Evolutionary conservation across 2,888 invertebrate species (phyloP).

Genomic region (Lottia scabra): DNA sequence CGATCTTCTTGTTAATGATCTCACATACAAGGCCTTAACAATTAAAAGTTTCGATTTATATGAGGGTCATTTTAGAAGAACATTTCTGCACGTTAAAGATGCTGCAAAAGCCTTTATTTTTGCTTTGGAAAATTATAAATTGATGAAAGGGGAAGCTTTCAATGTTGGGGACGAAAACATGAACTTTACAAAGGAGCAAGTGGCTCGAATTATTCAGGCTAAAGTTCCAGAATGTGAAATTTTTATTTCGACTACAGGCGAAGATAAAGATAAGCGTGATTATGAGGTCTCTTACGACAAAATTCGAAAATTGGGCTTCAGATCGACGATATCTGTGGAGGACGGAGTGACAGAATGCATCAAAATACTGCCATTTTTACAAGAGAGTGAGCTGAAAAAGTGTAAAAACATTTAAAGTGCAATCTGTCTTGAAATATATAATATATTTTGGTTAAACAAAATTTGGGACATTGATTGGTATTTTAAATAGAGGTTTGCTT

Average conservation of each 20-base stretch:
- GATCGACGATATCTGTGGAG: conserved; percentile 59
- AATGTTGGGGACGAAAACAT: conserved; percentile 68
- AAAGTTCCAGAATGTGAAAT: conserved; percentile 58
- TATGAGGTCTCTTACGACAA: conserved; percentile 67
- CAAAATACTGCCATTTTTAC: conserved; percentile 58
- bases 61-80: conserved; percentile 65
- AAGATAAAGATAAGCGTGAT: conserved; percentile 68
- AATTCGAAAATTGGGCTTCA: conserved; percentile 61
- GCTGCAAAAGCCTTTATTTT: conserved; percentile 67
- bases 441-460: no score
- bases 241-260: conserved; percentile 52
- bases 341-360: conserved; percentile 63
- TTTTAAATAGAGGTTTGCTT: no score
- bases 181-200: conserved; percentile 66
- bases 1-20: conserved; percentile 67
- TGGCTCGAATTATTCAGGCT: conserved; percentile 59
- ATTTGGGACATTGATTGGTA: no score
- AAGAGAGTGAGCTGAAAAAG: conserved; percentile 35
- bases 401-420: conserved; percentile 46
- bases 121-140: conserved; percentile 58
- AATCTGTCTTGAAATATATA: no score
- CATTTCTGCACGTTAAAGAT: conserved; percentile 67
- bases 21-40: conserved; percentile 61
- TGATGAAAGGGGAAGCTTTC: conserved; percentile 63
- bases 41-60: conserved; percentile 63